Conservation (phyloP, 2,797 vertebrate genomes). For the Simalia tracyae region DNA sequence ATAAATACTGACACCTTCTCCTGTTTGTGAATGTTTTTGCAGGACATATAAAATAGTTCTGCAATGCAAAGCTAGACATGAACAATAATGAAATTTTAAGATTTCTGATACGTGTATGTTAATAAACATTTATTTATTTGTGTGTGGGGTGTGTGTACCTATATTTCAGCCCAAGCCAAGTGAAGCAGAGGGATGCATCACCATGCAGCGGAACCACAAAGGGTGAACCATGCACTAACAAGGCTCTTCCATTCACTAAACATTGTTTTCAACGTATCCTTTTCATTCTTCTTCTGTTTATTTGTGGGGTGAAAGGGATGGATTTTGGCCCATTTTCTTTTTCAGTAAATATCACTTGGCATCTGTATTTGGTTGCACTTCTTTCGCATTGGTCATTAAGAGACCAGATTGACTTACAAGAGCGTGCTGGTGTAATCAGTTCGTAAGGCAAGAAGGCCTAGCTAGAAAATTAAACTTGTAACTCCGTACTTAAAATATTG, state of each 20-base stretch:
- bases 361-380: neutral
- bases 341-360: neutral
- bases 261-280: conserved; percentile 99
- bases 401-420: neutral
- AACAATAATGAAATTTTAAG: neutral
- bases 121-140: neutral
- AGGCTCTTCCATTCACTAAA: conserved; percentile 92
- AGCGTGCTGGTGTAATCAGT: neutral
- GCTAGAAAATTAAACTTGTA: conserved; percentile 32
- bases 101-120: conserved; percentile 18
- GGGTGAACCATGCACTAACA: conserved; percentile 87
- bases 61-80: neutral
- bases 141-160: neutral
- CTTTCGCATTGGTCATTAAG: neutral
- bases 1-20: neutral
- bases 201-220: conserved; percentile 87
- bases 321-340: neutral
- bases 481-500: conserved; percentile 9
- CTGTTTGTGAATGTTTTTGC: neutral
- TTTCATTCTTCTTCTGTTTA: conserved; percentile 38
- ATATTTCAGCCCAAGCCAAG: conserved; percentile 75
- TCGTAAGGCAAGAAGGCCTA: neutral
- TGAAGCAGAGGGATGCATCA: conserved; percentile 76
- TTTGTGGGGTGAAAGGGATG: neutral
- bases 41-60: neutral